A percentile compares a stretch with the other conserved stretches of the same genome.
These are phyloP conservation scores for Nemopilema nomurai DNA, from an alignment of 30 jellyfish, hydroid and myxozoan species.

Conservation along the genomic window DNA sequence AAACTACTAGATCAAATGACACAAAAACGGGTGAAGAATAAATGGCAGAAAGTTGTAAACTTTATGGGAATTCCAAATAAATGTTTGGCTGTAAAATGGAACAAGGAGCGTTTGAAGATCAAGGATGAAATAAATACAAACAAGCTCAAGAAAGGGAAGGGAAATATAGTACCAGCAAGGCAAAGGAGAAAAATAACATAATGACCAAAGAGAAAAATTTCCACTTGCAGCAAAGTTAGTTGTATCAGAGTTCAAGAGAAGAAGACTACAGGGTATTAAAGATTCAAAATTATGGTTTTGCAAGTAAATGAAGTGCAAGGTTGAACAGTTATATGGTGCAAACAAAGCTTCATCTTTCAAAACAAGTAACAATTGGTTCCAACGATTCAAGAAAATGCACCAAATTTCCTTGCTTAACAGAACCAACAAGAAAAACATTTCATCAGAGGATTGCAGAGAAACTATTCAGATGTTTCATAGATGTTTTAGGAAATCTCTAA, in stretches of 20 bases:
- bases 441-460: constrained; percentile 45
- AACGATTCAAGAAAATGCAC: constrained; percentile 42
- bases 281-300: constrained; percentile 41
- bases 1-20: constrained; percentile 32
- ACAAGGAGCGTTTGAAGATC: constrained; percentile 37
- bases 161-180: constrained; percentile 31
- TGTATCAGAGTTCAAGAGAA: constrained; percentile 21
- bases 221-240: constrained; percentile 46
- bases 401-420: constrained; percentile 36
- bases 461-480: constrained; percentile 43
- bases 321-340: constrained; percentile 31
- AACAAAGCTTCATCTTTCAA: constrained; percentile 25
- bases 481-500: constrained; percentile 32
- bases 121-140: constrained; percentile 32
- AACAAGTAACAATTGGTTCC: constrained; percentile 50
- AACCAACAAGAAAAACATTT: constrained; percentile 41
- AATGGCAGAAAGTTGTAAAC: constrained; percentile 26
- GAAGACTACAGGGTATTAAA: constrained; percentile 30
- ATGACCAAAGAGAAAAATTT: constrained; percentile 19
- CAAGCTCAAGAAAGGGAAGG: constrained; percentile 21
- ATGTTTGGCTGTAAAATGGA: constrained; percentile 34
- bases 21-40: neutral
- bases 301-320: constrained; percentile 38
- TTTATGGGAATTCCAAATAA: constrained; percentile 38
- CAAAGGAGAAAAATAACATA: constrained; percentile 35